phyloP scores from a whole-genome alignment of 2,113 vertebrate genomes.

The Sula dactylatra region DNA sequence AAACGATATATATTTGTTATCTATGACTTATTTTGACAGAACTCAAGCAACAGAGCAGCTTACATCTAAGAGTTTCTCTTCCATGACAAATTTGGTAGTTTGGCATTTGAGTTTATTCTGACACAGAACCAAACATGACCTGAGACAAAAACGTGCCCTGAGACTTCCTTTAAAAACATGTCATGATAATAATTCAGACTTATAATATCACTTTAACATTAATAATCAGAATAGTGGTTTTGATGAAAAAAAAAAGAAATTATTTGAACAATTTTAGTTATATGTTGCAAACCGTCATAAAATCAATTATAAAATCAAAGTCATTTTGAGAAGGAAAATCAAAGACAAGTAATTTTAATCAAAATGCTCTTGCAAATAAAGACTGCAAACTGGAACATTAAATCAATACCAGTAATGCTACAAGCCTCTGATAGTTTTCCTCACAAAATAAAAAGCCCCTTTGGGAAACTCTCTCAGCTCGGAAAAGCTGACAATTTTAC shows the following conservation, averaged over 20 bases:
- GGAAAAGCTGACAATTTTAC: not conserved
- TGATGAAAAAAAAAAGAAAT: not conserved
- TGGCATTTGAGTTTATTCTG: not conserved
- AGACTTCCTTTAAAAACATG: not conserved
- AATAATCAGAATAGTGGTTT: not conserved
- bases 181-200: not conserved
- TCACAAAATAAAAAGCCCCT: not conserved
- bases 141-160: not conserved
- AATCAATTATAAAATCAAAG: not conserved
- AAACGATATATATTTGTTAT: not conserved
- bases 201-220: not conserved
- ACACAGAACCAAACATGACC: not conserved
- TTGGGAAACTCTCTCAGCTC: not conserved
- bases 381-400: not conserved
- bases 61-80: not conserved
- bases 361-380: not conserved
- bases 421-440: not conserved
- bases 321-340: not conserved
- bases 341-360: not conserved
- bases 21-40: not conserved
- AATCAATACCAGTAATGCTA: not conserved
- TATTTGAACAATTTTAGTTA: not conserved
- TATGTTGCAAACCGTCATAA: not conserved
- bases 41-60: not conserved
- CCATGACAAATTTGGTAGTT: not conserved